Percentiles rank a stretch among this genome's conserved stretches.
Evolutionary conservation across 2,113 vertebrate genomes (phyloP).

Genomic region (Caranx ignobilis): DNA sequence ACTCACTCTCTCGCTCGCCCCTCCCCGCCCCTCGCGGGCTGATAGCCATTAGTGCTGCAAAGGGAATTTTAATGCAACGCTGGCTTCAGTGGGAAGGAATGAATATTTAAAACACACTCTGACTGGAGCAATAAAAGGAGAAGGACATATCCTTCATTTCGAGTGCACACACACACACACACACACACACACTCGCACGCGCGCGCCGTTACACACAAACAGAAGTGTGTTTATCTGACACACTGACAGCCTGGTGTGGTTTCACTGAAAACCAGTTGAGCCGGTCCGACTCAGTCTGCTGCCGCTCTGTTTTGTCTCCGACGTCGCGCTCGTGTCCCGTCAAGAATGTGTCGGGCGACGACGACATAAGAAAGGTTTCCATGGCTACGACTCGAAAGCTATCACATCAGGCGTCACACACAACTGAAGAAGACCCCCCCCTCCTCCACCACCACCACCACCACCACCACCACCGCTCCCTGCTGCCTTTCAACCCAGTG

Average conservation of each 20-base stretch:
- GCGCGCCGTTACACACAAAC: background rate
- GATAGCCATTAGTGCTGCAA: conserved; percentile 71
- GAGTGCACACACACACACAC: conserved; percentile 4
- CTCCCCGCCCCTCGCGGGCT: conserved; percentile 19
- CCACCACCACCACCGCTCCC: background rate
- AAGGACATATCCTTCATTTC: conserved; percentile 59
- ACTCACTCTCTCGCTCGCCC: background rate
- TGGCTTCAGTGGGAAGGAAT: conserved; percentile 60
- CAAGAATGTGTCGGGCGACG: background rate
- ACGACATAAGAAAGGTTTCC: conserved; percentile 33
- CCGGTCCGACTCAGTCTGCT: conserved; percentile 26
- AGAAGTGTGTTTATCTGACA: conserved; percentile 39
- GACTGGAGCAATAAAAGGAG: conserved; percentile 61
- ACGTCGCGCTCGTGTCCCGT: conserved; percentile 12
- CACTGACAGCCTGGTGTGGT: conserved; percentile 17
- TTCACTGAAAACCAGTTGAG: conserved; percentile 42
- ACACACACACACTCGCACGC: conserved; percentile 10
- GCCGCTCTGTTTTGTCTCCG: conserved; percentile 27
- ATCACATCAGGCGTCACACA: conserved; percentile 23
- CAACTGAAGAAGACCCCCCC: background rate
- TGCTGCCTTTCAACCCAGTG: background rate
- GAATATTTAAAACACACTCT: conserved; percentile 75
- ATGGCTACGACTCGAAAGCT: conserved; percentile 61
- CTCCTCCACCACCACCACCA: background rate
- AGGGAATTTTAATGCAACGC: conserved; percentile 75